Evolutionary conservation across 2,797 vertebrate species (phyloP).

Genomic region (Mico argentatus): DNA sequence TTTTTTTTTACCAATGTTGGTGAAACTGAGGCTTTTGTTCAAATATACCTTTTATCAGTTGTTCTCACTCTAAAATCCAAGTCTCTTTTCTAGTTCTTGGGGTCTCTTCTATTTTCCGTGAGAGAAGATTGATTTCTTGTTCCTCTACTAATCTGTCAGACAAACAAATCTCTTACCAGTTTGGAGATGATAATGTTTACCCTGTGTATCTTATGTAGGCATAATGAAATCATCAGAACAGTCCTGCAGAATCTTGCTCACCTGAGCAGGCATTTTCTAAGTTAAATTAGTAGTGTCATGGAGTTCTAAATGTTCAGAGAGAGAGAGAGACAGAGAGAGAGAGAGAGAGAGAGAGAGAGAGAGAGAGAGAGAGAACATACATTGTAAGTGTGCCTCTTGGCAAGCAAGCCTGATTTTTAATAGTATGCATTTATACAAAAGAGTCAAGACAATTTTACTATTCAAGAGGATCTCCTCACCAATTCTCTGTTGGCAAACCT

Average conservation of each 20-base stretch:
- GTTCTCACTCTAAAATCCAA: background rate
- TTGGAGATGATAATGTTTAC: background rate
- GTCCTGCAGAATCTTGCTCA: background rate
- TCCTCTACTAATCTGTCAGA: background rate
- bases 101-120: background rate
- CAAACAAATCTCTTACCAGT: background rate
- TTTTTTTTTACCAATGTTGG: constrained; percentile 40
- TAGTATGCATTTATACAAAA: constrained; percentile 2
- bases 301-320: background rate
- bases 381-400: background rate
- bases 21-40: constrained; percentile 8
- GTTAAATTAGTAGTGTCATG: background rate
- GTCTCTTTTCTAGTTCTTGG: background rate
- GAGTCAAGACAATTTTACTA: background rate
- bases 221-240: background rate
- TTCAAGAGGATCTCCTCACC: background rate
- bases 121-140: background rate
- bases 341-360: background rate
- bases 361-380: background rate
- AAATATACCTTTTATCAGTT: background rate
- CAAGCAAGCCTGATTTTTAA: background rate
- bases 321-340: too few species aligned
- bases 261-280: constrained; percentile 19
- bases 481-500: background rate
- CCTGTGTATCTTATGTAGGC: background rate